Evolutionary conservation across 2,113 vertebrate species (phyloP).

Genomic region (Anolis carolinensis): DNA sequence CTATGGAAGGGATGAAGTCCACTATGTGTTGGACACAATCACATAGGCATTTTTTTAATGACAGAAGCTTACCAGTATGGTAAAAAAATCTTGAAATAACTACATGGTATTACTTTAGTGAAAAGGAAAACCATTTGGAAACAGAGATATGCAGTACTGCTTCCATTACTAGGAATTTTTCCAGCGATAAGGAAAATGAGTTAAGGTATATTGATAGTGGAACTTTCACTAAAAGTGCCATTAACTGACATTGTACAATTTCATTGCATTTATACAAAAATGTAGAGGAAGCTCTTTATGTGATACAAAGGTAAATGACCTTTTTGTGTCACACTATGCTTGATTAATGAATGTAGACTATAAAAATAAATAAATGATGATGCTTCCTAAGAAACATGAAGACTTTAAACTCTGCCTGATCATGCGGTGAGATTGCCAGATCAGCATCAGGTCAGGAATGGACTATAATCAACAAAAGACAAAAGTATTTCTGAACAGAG

Average conservation of each 20-base stretch:
- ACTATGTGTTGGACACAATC: slow-evolving; percentile 1
- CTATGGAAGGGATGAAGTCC: background rate
- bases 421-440: background rate
- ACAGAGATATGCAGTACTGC: background rate
- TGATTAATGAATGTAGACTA: slow-evolving; percentile 39
- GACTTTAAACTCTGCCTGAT: slow-evolving; percentile 19
- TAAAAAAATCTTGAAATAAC: background rate
- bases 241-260: background rate
- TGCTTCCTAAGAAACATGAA: background rate
- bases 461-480: background rate
- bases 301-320: slow-evolving; percentile 10
- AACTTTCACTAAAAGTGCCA: background rate
- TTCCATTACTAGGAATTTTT: background rate
- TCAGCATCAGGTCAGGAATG: slow-evolving; percentile 21
- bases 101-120: background rate
- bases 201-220: background rate
- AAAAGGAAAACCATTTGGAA: background rate
- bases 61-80: background rate
- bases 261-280: background rate
- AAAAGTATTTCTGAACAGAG: background rate
- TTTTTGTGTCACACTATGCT: slow-evolving; percentile 4
- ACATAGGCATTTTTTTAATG: background rate
- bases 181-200: slow-evolving; percentile 8
- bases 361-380: background rate
- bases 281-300: background rate